Conservation (phyloP, 2,113 vertebrate species). For the Eidolon helvum region DNA sequence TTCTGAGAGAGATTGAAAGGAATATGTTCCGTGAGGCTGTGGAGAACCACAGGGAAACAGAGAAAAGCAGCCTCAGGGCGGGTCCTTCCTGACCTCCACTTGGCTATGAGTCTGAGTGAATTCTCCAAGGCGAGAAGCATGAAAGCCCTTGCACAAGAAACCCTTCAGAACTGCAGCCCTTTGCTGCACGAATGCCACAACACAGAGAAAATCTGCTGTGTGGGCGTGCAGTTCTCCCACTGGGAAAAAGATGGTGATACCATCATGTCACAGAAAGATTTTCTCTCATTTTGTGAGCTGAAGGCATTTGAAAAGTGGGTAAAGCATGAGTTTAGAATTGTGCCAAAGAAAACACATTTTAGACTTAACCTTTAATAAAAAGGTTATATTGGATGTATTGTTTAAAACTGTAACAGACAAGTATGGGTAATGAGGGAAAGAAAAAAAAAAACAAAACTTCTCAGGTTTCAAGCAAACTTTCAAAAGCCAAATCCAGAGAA, state of each 20-base stretch:
- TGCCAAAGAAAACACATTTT: constrained; percentile 43
- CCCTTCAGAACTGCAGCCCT: constrained; percentile 82
- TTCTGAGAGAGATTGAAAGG: not conserved
- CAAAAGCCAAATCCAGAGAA: not conserved
- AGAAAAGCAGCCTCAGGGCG: not conserved
- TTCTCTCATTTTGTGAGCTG: constrained; percentile 72
- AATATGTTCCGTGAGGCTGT: not conserved
- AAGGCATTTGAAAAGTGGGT: constrained; percentile 72
- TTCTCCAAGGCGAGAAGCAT: constrained; percentile 74
- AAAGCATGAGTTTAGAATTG: constrained; percentile 63
- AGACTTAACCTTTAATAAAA: not conserved
- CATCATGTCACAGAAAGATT: constrained; percentile 83
- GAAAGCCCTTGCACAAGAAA: constrained; percentile 77
- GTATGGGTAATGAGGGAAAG: not conserved
- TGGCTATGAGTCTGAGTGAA: constrained; percentile 68
- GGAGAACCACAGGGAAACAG: constrained; percentile 4
- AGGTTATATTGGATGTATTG: not conserved
- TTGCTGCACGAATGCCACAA: constrained; percentile 85
- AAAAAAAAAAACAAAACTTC: not conserved
- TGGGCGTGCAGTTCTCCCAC: constrained; percentile 83
- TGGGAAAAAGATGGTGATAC: constrained; percentile 87
- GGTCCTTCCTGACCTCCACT: not conserved
- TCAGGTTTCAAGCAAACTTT: not conserved
- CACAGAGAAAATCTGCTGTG: constrained; percentile 86
- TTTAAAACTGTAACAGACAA: not conserved